Evolutionary conservation across 2,113 vertebrate genomes (phyloP), one percentile per base, ranked within the genome.

Genomic region (Mesocricetus auratus): DNA sequence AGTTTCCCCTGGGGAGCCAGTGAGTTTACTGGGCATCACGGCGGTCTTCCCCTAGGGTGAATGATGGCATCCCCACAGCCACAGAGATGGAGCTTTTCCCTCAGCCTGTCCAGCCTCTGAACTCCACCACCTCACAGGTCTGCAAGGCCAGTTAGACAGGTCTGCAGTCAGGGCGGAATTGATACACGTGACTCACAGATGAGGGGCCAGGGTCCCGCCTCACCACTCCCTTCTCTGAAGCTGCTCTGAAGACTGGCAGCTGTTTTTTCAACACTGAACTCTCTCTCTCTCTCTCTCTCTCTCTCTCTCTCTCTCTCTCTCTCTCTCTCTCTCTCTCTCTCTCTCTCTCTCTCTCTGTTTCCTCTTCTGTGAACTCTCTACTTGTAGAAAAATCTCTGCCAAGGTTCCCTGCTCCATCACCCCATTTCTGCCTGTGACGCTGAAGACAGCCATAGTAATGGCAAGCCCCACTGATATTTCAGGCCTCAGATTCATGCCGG

Each of bases 391-490:
- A 74, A 29, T 53, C 47, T 77, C 74, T 7, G 21, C 68, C 22
- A 3, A 39, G 36, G 21, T 64, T 60, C 16, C 5, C 2, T 16
- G 31, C 1, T 9, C 89, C 9, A 0, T 29, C 16, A 3, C 68
- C 45, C 91, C 8, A 1, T 56, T 50, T 62, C 75, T 29, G 50
- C 62, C 53, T 81, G 73, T 3, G 17, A 4, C 33, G 26, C 2
- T n/a, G 24, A 29, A 56, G 45, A 39, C 13, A 33, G 4, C 33
- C 0, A 0, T 29, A 56, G 19, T 11, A 82, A 2, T 50, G 7
- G 39, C 31, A 88, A 73, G n/a, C 39, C 1, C 0, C 47, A 19
- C 79, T 0, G 6, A 45, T n/a, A 21, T 60, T 68, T 82, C 56
- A 0, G 3, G 42, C 45, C 24, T 81, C 39, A 15, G n/a, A 26